These are phyloP conservation scores for Amiota minor DNA, from an alignment of 2,888 invertebrate species.

Conservation along the genomic window DNA sequence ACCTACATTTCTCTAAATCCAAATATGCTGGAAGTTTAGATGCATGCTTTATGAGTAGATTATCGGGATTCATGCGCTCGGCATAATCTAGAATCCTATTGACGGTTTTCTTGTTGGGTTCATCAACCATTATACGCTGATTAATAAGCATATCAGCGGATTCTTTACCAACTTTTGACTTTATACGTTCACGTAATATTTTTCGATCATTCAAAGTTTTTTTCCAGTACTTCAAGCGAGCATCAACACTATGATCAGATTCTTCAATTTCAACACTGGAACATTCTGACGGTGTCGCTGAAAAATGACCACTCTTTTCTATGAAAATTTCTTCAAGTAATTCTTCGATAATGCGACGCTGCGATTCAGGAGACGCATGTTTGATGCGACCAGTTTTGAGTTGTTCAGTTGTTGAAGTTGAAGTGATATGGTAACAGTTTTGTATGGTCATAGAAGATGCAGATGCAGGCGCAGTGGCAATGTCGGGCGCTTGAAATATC, in stretches of 20 bases:
- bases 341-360: slow-evolving; percentile 50
- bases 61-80: slow-evolving; percentile 51
- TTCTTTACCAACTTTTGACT: slow-evolving; percentile 48
- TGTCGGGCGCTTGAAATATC: background rate
- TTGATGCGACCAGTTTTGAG: background rate
- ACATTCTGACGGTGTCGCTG: slow-evolving; percentile 55
- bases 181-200: slow-evolving; percentile 49
- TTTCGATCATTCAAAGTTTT: slow-evolving; percentile 54
- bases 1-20: slow-evolving; percentile 40
- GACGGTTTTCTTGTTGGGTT: slow-evolving; percentile 59
- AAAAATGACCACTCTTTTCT: slow-evolving; percentile 53
- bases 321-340: slow-evolving; percentile 56
- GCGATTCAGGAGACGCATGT: background rate
- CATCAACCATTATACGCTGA: slow-evolving; percentile 57
- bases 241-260: slow-evolving; percentile 53
- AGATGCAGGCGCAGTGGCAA: background rate
- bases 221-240: slow-evolving; percentile 64
- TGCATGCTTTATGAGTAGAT: slow-evolving; percentile 30
- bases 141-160: slow-evolving; percentile 59
- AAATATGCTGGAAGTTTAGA: slow-evolving; percentile 41
- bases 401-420: slow-evolving; percentile 7
- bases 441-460: background rate
- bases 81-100: slow-evolving; percentile 62
- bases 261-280: background rate
- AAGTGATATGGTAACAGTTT: background rate